Evolutionary conservation across 2,797 vertebrate species (phyloP).

Genomic region (Threskiornis aethiopicus): DNA sequence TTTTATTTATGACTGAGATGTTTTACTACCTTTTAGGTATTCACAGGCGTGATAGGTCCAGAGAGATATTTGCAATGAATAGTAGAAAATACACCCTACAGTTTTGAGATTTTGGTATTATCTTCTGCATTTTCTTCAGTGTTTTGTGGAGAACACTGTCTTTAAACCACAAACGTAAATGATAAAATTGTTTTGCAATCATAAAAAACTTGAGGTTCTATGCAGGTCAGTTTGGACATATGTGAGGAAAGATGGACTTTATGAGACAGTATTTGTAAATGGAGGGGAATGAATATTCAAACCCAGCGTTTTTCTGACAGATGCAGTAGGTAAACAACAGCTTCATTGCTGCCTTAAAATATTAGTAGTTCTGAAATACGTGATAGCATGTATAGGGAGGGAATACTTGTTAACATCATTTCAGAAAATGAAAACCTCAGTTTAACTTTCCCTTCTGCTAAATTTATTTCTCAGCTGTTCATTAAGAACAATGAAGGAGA

Average conservation of each 20-base stretch:
- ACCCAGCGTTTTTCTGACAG: background rate
- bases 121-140: background rate
- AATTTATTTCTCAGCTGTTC: slow-evolving; percentile 2
- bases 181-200: background rate
- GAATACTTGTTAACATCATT: background rate
- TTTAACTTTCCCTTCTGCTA: background rate
- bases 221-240: background rate
- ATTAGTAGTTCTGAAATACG: background rate
- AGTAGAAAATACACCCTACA: background rate
- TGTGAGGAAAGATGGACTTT: background rate
- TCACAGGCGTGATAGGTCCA: background rate
- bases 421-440: background rate
- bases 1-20: slow-evolving; percentile 13
- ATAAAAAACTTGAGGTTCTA: background rate
- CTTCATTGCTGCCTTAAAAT: background rate
- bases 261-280: background rate
- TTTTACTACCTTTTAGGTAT: background rate
- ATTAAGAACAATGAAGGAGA: background rate
- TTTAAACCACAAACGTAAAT: background rate
- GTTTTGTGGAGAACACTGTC: background rate
- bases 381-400: background rate
- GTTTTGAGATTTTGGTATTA: background rate
- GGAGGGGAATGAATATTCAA: background rate
- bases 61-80: background rate
- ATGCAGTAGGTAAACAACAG: background rate